Evolutionary conservation across 2,113 vertebrate species (phyloP).

Genomic region (Aegypius monachus): DNA sequence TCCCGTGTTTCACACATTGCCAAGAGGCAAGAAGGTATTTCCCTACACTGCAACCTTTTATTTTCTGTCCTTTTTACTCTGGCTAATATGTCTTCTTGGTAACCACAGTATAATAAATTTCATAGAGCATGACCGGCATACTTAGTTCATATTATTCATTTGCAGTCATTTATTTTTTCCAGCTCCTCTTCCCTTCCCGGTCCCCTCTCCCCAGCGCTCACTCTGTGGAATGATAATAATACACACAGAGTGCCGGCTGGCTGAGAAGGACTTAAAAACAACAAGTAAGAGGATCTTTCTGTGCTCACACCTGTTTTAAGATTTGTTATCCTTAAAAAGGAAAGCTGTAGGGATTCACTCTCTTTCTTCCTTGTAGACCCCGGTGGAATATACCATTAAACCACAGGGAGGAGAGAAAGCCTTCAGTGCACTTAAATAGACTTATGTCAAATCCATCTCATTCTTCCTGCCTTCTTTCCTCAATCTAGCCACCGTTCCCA

Average conservation of each 20-base stretch:
- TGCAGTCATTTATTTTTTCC: slow-evolving; percentile 65
- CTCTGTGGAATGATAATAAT: slow-evolving; percentile 69
- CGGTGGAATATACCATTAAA: slow-evolving; percentile 89
- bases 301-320: slow-evolving; percentile 92
- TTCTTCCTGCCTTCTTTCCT: slow-evolving; percentile 89
- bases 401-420: slow-evolving; percentile 87
- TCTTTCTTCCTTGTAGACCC: slow-evolving; percentile 87
- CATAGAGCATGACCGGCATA: slow-evolving; percentile 67
- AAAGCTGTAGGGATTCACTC: slow-evolving; percentile 87
- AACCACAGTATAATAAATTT: slow-evolving; percentile 76
- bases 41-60: slow-evolving; percentile 55
- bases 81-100: slow-evolving; percentile 64
- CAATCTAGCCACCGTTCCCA: slow-evolving; percentile 84
- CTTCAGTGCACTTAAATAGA: slow-evolving; percentile 89
- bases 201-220: background rate
- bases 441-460: slow-evolving; percentile 98
- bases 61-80: slow-evolving; percentile 60
- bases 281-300: slow-evolving; percentile 76
- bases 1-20: slow-evolving; percentile 16
- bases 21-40: slow-evolving; percentile 63
- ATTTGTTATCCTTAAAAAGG: slow-evolving; percentile 88
- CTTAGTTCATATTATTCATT: slow-evolving; percentile 75
- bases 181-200: background rate
- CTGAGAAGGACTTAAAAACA: slow-evolving; percentile 55
- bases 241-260: slow-evolving; percentile 2